Conservation (phyloP, 2,797 vertebrate genomes). For the Diceros bicornis region DNA sequence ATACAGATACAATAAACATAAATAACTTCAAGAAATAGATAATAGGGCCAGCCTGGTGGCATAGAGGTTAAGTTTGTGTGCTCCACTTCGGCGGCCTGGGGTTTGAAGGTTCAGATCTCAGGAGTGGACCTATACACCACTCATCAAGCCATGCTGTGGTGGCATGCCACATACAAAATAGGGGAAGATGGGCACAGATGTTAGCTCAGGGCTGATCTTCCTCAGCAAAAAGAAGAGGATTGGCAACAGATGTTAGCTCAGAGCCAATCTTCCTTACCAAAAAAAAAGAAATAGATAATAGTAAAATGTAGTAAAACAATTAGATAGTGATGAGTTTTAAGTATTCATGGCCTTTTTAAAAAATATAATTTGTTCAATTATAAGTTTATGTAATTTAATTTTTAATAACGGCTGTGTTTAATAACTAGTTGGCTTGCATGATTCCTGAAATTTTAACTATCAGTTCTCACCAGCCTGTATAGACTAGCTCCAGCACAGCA, state of each 20-base stretch:
- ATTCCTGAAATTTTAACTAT: constrained; percentile 38
- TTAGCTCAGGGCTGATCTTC: too few relatives aligned
- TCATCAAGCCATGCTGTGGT: too few relatives aligned
- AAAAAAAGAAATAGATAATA: background rate
- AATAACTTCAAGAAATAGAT: background rate
- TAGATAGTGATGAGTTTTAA: background rate
- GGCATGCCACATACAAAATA: too few relatives aligned
- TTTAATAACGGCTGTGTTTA: constrained; percentile 8
- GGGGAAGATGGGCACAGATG: too few relatives aligned
- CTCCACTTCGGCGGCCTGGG: too few relatives aligned
- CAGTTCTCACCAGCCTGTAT: background rate
- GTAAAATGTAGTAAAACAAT: constrained; percentile 5
- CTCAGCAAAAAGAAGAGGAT: too few relatives aligned
- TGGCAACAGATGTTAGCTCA: too few relatives aligned
- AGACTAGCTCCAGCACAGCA: background rate
- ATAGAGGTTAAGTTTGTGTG: too few relatives aligned
- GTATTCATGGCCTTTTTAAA: background rate
- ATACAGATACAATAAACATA: background rate
- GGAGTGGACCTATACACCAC: too few relatives aligned
- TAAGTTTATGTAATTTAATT: background rate
- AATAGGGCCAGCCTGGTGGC: background rate
- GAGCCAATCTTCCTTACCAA: too few relatives aligned
- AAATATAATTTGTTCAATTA: background rate
- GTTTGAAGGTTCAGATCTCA: too few relatives aligned
- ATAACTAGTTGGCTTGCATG: background rate